Evolutionary conservation across 1,140 invertebrate genomes (phyloP), one percentile per base, ranked within the genome.

Genomic region (Drosophila subpulchrella): DNA sequence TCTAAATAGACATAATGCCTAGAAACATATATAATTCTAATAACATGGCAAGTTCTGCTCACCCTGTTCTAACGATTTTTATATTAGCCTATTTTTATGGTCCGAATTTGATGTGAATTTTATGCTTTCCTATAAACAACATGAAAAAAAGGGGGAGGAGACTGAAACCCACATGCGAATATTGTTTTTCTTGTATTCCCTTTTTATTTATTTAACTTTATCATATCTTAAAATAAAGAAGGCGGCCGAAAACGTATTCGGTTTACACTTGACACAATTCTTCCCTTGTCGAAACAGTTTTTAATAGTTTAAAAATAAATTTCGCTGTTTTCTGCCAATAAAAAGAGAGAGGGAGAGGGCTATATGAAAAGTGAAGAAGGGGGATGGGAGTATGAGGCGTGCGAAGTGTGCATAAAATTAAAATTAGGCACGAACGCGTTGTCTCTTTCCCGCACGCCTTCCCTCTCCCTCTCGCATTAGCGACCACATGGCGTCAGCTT

Each of bases 241-340:
- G 27, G 15, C 24, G n/a, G 15, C 30, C 46, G 10, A 55, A 50
- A 70, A 46, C 32, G 41, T 70, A 27, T 71, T 70, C 41, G 57
- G 71, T 79, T 76, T 86, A 86, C 82, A 86, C 82, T 86, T 86
- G 82, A 86, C 82, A 86, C 82, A 85, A 86, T 85, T 85, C 78
- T 75, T 57, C 8, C 8, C 32, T 70, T 39, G 34, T 47, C 27
- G 54, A 55, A 51, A 62, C 61, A 55, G 46, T 72, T 75, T 67
- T 81, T 65, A 81, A 85, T 86, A 81, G 78, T 85, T 85, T 86
- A 75, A 78, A 86, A 85, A 85, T 85, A 78, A 71, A 86, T 81
- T 60, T 80, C 51, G 59, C 65, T 41, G 51, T 51, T 51, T 74
- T 75, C 59, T 65, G 82, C 74, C 68, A 78, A 85, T 85, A 77